phyloP scores from a whole-genome alignment of 37 sponge, comb jelly and placozoan genomes.

The Oopsacas minuta region DNA sequence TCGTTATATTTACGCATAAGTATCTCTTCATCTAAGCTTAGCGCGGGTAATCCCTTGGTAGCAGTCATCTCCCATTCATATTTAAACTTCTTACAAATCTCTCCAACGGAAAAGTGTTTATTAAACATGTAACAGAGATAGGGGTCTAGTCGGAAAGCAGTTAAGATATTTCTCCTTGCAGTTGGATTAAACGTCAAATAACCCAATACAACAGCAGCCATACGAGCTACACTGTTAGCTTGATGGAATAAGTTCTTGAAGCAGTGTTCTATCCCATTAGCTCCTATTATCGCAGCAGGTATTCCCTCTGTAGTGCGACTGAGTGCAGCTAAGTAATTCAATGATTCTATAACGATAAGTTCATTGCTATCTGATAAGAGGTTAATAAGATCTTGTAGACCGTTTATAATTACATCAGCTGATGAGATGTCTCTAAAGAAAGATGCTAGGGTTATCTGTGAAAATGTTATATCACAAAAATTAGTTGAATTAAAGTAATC shows the following conservation, averaged over 20 bases:
- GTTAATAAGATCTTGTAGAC: background rate
- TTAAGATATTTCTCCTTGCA: constrained; percentile 36
- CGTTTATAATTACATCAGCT: background rate
- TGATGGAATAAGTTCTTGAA: constrained; percentile 18
- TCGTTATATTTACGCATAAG: background rate
- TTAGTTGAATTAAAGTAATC: background rate
- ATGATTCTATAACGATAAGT: background rate
- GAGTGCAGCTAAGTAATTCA: constrained; percentile 24
- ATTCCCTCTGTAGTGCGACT: constrained; percentile 24
- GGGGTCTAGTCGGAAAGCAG: constrained; percentile 47
- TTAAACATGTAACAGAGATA: constrained; percentile 36
- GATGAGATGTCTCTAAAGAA: background rate
- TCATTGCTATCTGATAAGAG: background rate
- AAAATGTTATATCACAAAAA: background rate
- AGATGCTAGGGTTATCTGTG: background rate
- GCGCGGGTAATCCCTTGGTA: background rate
- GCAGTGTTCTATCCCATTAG: constrained; percentile 21
- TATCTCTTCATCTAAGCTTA: background rate
- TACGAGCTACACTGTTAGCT: background rate
- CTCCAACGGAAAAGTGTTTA: constrained; percentile 7
- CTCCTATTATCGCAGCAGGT: constrained; percentile 19
- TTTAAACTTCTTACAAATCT: constrained; percentile 31
- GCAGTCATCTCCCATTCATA: constrained; percentile 8
- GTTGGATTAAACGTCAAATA: constrained; percentile 49
- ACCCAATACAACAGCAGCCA: constrained; percentile 51